phyloP scores from a whole-genome alignment of 2,888 invertebrate species.

The Pachycephus smyrnensis region DNA sequence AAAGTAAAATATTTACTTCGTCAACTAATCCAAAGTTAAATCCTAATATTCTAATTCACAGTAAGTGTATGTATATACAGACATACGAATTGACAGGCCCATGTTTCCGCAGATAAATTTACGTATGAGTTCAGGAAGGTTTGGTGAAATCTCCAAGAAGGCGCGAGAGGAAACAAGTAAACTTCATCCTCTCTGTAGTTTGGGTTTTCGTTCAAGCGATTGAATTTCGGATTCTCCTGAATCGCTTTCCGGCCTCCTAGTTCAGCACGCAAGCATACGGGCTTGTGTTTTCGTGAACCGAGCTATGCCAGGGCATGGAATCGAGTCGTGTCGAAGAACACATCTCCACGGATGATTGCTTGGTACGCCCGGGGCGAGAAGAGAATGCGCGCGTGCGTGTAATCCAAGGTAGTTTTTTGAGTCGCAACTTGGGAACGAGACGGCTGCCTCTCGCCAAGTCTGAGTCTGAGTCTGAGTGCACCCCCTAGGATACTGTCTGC shows the following conservation, averaged over 20 bases:
- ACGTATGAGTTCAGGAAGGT: background rate
- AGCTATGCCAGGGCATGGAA: background rate
- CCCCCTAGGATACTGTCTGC: slow-evolving; percentile 43
- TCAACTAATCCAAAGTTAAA: too few relatives aligned
- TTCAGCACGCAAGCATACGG: background rate
- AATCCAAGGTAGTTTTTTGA: background rate
- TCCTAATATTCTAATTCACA: too few relatives aligned
- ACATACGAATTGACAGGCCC: background rate
- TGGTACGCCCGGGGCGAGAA: slow-evolving; percentile 34
- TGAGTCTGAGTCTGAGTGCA: slow-evolving; percentile 44
- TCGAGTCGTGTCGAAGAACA: slow-evolving; percentile 27
- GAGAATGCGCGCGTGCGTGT: background rate
- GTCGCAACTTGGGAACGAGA: slow-evolving; percentile 29
- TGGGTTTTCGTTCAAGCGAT: background rate
- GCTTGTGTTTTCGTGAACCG: background rate
- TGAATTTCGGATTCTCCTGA: background rate
- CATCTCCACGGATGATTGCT: slow-evolving; percentile 45
- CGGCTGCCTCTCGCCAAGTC: slow-evolving; percentile 33
- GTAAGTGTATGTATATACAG: background rate
- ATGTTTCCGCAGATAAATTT: background rate
- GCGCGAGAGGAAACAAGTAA: background rate
- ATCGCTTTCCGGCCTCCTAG: background rate
- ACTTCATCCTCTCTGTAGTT: background rate
- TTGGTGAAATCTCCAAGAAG: background rate
- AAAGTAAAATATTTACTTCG: too few relatives aligned